Percentiles rank a stretch among this genome's conserved stretches.
Conservation (phyloP, 2,797 vertebrate species). For the Periophthalmus magnuspinnatus region DNA sequence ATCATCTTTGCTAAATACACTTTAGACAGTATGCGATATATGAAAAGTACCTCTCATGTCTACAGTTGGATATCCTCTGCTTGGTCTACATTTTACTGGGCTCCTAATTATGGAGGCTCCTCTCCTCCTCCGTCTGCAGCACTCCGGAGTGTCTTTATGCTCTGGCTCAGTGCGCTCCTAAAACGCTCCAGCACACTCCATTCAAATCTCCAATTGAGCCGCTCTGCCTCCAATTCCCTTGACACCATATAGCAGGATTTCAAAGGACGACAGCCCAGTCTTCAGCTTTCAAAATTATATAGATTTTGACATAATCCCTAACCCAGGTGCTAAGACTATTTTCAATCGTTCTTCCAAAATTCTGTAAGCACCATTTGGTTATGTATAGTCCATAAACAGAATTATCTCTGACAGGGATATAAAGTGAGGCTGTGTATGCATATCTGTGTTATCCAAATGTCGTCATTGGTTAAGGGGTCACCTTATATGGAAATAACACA, state of each 20-base stretch:
- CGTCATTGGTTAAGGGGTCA: conserved; percentile 55
- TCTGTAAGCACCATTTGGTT: conserved; percentile 1
- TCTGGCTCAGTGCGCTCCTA: conserved; percentile 33
- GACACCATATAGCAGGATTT: conserved; percentile 43
- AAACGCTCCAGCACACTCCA: conserved; percentile 43
- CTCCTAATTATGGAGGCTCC: conserved; percentile 52
- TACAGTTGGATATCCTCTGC: conserved; percentile 34
- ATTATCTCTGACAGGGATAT: conserved; percentile 16
- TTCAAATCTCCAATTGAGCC: conserved; percentile 51
- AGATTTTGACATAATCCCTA: conserved; percentile 43
- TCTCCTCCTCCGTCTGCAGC: conserved; percentile 31
- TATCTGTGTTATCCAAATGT: conserved; percentile 34
- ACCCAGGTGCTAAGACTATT: conserved; percentile 22
- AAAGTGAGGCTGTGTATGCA: conserved; percentile 2
- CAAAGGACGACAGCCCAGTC: conserved; percentile 40
- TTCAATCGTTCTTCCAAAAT: conserved; percentile 19
- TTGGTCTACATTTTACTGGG: conserved; percentile 30
- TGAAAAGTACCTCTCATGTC: conserved; percentile 12
- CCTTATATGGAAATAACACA: conserved; percentile 56
- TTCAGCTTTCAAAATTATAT: conserved; percentile 47
- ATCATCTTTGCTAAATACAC: not conserved
- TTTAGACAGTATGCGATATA: not conserved
- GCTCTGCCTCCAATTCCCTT: conserved; percentile 49
- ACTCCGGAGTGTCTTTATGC: conserved; percentile 40
- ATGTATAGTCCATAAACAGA: conserved; percentile 20